Percentiles rank a stretch among this genome's conserved stretches.
phyloP scores from a whole-genome alignment of 2,888 invertebrate species.

The Nymphalis c-album region DNA sequence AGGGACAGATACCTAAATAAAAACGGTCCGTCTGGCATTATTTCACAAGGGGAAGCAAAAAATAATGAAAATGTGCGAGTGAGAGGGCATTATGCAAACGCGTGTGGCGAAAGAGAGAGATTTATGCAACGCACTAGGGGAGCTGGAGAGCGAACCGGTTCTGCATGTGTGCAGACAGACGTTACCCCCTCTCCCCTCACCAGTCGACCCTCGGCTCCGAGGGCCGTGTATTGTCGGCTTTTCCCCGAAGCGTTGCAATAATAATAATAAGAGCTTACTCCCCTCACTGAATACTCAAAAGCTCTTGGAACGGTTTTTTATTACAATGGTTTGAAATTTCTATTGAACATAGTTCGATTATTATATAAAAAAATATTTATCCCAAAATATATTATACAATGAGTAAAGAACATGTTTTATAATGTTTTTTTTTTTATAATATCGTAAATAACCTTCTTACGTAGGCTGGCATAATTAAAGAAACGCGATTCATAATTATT shows the following conservation, averaged over 20 bases:
- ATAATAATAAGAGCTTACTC: slow-evolving; percentile 65
- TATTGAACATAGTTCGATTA: neutral
- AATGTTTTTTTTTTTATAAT: neutral
- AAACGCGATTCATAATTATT: slow-evolving; percentile 44
- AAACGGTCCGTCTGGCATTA: slow-evolving; percentile 73
- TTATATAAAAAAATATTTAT: slow-evolving; percentile 1
- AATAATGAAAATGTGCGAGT: slow-evolving; percentile 76
- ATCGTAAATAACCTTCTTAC: slow-evolving; percentile 26
- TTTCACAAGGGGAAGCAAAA: slow-evolving; percentile 78
- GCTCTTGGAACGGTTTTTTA: slow-evolving; percentile 40
- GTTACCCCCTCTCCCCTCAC: slow-evolving; percentile 73
- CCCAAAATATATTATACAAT: neutral
- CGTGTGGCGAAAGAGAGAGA: slow-evolving; percentile 71
- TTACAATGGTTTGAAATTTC: slow-evolving; percentile 3
- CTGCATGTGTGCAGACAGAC: slow-evolving; percentile 77
- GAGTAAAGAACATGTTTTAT: slow-evolving; percentile 1
- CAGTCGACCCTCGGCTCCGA: slow-evolving; percentile 72
- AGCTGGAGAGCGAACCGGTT: slow-evolving; percentile 77
- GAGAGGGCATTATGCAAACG: slow-evolving; percentile 68
- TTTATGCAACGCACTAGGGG: slow-evolving; percentile 68
- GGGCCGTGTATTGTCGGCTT: slow-evolving; percentile 73
- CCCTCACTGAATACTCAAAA: slow-evolving; percentile 39
- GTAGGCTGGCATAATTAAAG: slow-evolving; percentile 42
- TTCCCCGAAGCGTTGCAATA: slow-evolving; percentile 72
- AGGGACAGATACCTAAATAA: slow-evolving; percentile 68